A percentile compares a stretch with the other conserved stretches of the same genome.
phyloP scores from a whole-genome alignment of 2,113 vertebrate species.

The Macroglossus sobrinus region DNA sequence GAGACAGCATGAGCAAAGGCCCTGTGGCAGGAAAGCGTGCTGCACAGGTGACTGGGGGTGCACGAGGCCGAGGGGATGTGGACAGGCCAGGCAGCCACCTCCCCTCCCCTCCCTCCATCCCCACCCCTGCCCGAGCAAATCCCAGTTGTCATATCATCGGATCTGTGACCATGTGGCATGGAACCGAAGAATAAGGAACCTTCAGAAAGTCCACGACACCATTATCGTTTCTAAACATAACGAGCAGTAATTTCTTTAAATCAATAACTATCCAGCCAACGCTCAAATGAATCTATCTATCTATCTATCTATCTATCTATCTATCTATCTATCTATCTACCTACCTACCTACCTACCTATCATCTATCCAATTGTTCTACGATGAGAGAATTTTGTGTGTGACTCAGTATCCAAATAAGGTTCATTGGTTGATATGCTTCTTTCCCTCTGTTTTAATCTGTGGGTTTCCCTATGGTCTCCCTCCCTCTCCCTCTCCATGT shows the following conservation, averaged over 20 bases:
- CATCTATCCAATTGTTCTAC: too few relatives aligned
- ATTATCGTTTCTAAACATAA: too few relatives aligned
- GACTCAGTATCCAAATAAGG: not conserved
- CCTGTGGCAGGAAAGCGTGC: not conserved
- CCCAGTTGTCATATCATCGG: not conserved
- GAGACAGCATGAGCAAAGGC: not conserved
- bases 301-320: too few relatives aligned
- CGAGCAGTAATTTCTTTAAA: too few relatives aligned
- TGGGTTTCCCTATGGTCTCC: not conserved
- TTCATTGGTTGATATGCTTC: not conserved
- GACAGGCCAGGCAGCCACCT: not conserved
- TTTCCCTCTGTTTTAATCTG: not conserved
- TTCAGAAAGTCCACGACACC: too few relatives aligned
- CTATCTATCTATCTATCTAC: too few relatives aligned
- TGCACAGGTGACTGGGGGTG: rapidly evolving
- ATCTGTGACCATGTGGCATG: too few relatives aligned
- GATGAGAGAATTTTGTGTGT: not conserved
- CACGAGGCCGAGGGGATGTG: not conserved
- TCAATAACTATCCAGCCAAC: too few relatives aligned
- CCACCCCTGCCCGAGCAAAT: too few relatives aligned
- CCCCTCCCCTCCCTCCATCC: not conserved
- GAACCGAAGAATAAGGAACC: too few relatives aligned
- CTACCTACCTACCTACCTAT: too few relatives aligned
- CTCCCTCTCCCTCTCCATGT: not conserved
- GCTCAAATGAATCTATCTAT: too few relatives aligned